A percentile compares a stretch with the other conserved stretches of the same genome.
phyloP scores from a whole-genome alignment of 2,113 vertebrate species.

The Microcebus murinus region DNA sequence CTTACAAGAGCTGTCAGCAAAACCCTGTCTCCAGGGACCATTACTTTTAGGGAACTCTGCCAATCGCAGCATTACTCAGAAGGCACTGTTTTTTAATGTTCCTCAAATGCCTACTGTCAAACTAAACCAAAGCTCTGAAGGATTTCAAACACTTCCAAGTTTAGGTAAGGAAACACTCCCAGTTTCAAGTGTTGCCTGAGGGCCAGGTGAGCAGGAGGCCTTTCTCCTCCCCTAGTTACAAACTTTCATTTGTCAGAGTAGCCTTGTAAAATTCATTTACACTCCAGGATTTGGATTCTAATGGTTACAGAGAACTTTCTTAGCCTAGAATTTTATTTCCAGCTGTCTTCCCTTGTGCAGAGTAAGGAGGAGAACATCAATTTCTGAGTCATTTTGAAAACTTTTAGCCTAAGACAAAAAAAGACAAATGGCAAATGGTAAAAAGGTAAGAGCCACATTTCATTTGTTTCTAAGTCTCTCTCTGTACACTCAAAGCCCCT shows the following conservation, averaged over 20 bases:
- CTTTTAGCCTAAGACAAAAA: not conserved
- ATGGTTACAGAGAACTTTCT: not conserved
- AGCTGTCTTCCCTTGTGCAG: not conserved
- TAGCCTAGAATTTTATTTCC: not conserved
- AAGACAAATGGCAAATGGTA: not conserved
- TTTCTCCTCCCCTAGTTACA: not conserved
- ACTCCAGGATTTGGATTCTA: not conserved
- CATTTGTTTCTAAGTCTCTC: constrained; percentile 6
- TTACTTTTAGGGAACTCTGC: constrained; percentile 52
- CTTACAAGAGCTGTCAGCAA: constrained; percentile 55
- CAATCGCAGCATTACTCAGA: constrained; percentile 69
- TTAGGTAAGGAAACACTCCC: not conserved
- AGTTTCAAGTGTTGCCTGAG: not conserved
- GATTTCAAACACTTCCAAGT: constrained; percentile 47
- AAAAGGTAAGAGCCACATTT: not conserved
- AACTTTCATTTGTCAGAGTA: not conserved
- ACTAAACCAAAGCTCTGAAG: constrained; percentile 53
- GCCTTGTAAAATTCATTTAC: not conserved
- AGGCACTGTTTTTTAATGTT: constrained; percentile 24
- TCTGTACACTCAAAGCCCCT: not conserved
- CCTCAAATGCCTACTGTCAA: constrained; percentile 64
- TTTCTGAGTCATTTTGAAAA: constrained; percentile 16
- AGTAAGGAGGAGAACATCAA: not conserved
- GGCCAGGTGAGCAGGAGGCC: constrained; percentile 6
- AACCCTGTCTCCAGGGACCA: constrained; percentile 30